phyloP scores from a whole-genome alignment of 2,888 invertebrate genomes.

The Hydriomena furcata region DNA sequence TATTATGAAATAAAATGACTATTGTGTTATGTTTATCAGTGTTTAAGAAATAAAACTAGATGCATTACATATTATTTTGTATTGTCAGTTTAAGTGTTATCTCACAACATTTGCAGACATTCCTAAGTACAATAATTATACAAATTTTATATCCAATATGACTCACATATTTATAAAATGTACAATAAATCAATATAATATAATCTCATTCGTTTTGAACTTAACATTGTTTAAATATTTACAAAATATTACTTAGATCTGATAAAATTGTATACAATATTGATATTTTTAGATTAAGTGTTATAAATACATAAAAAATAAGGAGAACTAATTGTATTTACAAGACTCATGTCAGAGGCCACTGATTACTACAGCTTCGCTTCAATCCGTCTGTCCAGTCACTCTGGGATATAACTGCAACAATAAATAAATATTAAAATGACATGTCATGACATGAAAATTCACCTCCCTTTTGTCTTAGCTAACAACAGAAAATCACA shows the following conservation, averaged over 20 bases:
- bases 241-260: conserved; percentile 79
- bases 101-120: conserved; percentile 79
- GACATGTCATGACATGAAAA: no score
- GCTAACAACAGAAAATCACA: no score
- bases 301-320: conserved; percentile 82
- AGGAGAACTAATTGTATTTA: conserved; percentile 75
- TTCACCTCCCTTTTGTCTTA: no score
- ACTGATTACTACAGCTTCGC: conserved; percentile 39
- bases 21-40: no score
- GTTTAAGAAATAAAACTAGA: conserved; percentile 9
- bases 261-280: conserved; percentile 81
- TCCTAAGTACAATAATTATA: conserved; percentile 75
- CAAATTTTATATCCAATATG: conserved; percentile 77
- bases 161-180: conserved; percentile 81
- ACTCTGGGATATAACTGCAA: conserved; percentile 86
- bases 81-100: conserved; percentile 82
- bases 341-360: conserved; percentile 70
- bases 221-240: conserved; percentile 75
- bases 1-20: no score
- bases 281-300: conserved; percentile 72
- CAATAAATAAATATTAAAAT: conserved; percentile 37
- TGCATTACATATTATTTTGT: conserved; percentile 70
- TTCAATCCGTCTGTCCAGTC: conserved; percentile 81
- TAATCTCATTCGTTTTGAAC: conserved; percentile 82
- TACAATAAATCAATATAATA: conserved; percentile 70